A percentile compares a stretch with the other conserved stretches of the same genome.
Evolutionary conservation across 2,113 vertebrate species (phyloP).

Genomic region (Ascaphus truei): DNA sequence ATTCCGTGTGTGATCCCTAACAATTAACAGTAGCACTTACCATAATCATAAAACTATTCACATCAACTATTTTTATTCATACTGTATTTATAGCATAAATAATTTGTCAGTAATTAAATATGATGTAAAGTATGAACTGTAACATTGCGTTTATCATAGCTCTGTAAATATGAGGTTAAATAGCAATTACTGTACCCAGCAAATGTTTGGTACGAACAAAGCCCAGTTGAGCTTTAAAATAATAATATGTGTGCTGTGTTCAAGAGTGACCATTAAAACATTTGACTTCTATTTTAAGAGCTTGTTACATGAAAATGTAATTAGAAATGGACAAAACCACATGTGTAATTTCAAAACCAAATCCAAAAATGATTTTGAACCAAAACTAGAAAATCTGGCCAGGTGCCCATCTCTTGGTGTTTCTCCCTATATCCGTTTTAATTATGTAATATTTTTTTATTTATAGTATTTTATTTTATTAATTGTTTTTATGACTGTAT

Average conservation of each 20-base stretch:
- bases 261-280: background rate
- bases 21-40: conserved; percentile 17
- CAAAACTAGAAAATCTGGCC: no score
- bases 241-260: no score
- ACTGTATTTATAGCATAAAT: background rate
- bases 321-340: no score
- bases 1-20: conserved; percentile 10
- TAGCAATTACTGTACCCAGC: background rate
- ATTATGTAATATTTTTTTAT: no score
- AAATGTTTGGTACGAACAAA: background rate
- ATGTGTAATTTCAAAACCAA: no score
- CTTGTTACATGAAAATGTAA: background rate
- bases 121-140: background rate
- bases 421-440: no score
- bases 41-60: conserved; percentile 15
- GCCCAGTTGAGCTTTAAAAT: background rate
- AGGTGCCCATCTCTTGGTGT: no score
- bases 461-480: no score
- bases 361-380: no score
- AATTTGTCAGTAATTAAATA: background rate
- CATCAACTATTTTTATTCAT: conserved; percentile 6
- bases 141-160: no score
- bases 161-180: background rate
- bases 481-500: no score
- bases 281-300: background rate